These are phyloP conservation scores for Pelosia muscerda DNA, from an alignment of 2,888 invertebrate species.

Conservation along the genomic window DNA sequence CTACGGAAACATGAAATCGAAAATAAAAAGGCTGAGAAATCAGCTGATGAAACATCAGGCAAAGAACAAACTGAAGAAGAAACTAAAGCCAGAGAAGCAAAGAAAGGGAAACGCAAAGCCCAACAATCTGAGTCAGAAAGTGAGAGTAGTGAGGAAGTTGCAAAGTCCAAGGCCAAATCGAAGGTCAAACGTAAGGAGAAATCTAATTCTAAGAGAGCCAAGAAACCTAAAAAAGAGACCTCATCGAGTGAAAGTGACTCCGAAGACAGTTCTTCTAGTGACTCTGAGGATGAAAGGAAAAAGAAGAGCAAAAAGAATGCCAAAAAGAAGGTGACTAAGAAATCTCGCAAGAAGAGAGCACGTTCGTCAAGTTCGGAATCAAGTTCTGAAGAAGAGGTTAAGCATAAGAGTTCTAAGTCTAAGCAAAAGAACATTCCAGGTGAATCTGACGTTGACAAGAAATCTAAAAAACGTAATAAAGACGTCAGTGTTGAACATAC, in stretches of 20 bases:
- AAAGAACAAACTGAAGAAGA: conserved; percentile 82
- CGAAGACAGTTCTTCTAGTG: conserved; percentile 83
- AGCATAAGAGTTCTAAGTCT: conserved; percentile 78
- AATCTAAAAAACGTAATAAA: conserved; percentile 76
- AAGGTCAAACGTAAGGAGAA: conserved; percentile 85
- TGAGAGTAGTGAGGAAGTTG: conserved; percentile 77
- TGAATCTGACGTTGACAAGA: conserved; percentile 80
- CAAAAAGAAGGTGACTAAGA: conserved; percentile 81
- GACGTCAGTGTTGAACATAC: conserved; percentile 73
- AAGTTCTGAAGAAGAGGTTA: conserved; percentile 84
- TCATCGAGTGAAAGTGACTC: conserved; percentile 84
- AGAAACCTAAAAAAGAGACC: conserved; percentile 81
- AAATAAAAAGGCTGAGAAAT: conserved; percentile 77
- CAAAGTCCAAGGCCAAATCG: conserved; percentile 78
- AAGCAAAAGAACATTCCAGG: conserved; percentile 84
- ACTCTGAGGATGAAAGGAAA: conserved; percentile 83
- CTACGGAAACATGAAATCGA: conserved; percentile 89
- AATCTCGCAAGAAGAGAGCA: conserved; percentile 78
- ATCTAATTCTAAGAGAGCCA: conserved; percentile 85
- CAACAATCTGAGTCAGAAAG: conserved; percentile 84
- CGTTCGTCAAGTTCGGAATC: conserved; percentile 84
- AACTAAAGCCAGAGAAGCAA: conserved; percentile 58
- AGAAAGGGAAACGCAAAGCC: conserved; percentile 85
- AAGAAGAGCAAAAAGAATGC: conserved; percentile 82
- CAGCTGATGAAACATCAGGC: conserved; percentile 78